Conservation (phyloP, 2,888 invertebrate species). For the Pyralis farinalis region DNA sequence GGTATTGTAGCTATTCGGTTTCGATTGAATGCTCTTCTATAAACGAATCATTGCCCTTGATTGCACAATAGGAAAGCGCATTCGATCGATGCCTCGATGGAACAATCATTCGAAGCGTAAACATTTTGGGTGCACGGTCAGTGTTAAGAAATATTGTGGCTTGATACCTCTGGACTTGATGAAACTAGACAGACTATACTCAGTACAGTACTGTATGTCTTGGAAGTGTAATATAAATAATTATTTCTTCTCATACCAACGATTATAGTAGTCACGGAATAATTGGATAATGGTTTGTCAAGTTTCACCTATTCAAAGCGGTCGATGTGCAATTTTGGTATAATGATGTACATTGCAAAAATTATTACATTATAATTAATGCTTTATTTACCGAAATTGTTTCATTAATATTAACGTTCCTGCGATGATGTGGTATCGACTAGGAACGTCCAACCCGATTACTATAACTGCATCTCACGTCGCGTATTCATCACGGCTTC, state of each 20-base stretch:
- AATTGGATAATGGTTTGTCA: neutral
- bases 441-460: no score
- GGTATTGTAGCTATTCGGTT: conserved; percentile 49
- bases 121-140: conserved; percentile 64
- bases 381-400: no score
- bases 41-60: no score
- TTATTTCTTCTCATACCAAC: no score
- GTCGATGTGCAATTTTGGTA: neutral
- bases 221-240: neutral
- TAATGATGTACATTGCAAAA: no score
- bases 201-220: no score
- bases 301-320: conserved; percentile 2
- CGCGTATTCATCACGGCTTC: no score
- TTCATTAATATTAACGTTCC: no score
- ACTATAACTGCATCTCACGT: no score
- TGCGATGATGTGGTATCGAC: no score
- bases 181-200: neutral
- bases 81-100: conserved; percentile 37
- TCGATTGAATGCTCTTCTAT: conserved; percentile 34
- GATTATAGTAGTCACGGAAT: no score
- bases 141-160: conserved; percentile 46
- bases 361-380: no score
- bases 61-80: conserved; percentile 20
- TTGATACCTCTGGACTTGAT: conserved; percentile 16
- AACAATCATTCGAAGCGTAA: conserved; percentile 37